Percentiles rank a stretch among this genome's conserved stretches.
These are phyloP conservation scores for Tenrec ecaudatus DNA, from an alignment of 2,113 vertebrate genomes.

Conservation along the genomic window DNA sequence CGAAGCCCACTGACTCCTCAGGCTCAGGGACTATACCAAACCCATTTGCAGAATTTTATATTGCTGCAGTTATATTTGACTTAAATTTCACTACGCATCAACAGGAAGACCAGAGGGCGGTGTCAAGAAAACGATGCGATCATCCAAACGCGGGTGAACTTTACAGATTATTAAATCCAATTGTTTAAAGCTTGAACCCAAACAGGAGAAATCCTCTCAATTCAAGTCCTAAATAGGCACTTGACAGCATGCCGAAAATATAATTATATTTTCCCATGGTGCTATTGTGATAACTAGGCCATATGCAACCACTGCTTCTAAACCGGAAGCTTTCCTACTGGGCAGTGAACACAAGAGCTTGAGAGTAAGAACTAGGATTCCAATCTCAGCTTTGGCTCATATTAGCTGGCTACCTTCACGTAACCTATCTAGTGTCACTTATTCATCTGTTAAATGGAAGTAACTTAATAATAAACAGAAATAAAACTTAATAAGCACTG, in stretches of 20 bases:
- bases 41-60: conserved; percentile 33
- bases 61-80: conserved; percentile 18
- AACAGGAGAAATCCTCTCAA: conserved; percentile 40
- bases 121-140: conserved; percentile 53
- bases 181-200: conserved; percentile 53
- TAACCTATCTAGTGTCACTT: conserved; percentile 16
- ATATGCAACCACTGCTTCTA: conserved; percentile 50
- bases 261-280: conserved; percentile 48
- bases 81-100: conserved; percentile 59
- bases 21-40: conserved; percentile 40
- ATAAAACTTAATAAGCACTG: background rate
- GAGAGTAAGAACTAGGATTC: conserved; percentile 27
- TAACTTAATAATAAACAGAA: background rate
- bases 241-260: conserved; percentile 14
- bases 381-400: conserved; percentile 41
- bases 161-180: conserved; percentile 41
- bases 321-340: conserved; percentile 51
- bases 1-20: conserved; percentile 19
- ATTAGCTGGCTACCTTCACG: conserved; percentile 4
- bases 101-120: conserved; percentile 53
- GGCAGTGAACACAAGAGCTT: conserved; percentile 34
- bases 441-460: background rate
- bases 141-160: background rate
- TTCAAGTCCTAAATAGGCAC: conserved; percentile 1
- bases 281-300: conserved; percentile 64